Base-by-base conservation (phyloP, 1,140 invertebrate species). In the Drosophila ohnishii region DNA sequence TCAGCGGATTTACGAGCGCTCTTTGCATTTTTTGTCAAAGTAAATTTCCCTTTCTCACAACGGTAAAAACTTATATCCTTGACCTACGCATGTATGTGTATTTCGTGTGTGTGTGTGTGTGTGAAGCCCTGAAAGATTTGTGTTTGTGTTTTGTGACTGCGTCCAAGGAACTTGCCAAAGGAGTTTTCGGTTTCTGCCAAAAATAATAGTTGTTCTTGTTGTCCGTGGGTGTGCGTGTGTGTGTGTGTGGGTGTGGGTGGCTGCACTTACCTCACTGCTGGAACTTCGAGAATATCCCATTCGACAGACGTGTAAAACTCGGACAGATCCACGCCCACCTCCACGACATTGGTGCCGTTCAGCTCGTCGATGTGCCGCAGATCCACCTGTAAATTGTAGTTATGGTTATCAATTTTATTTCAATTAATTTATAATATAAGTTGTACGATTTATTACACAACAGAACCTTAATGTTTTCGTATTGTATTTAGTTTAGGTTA, bases 251-350 rank as follows among this genome's bases (percentile, higher is more conserved):
- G 19, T 28, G 19, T 37, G 13, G 32, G 10, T 57, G 16, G 16
- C 7, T 32, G 42, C 42, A 92, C 91, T 93, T 92, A 96, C 96
- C 96, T 95, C 63, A 97, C 96, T 78, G 97, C 97, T 34, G 98
- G 98, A 78, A 99, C 98, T 92, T 97, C 96, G 63, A 99, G 94
- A 87, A 99, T 97, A 92, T 99, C 98, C 98, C 98, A 99, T 93
- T 99, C 98, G 19, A 99, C 98, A 63, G 97, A 98, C 88, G 96
- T 96, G 92, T 98, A 98, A 94, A 98, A 98, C 92, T 98, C 97
- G 47, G 96, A 96, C 78, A 98, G 93, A 94, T 98, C 97, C 40
- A 98, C 97, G 57, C 97, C 97, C 77, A 97, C 95, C 50, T 96
- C 95, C 19, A 98, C 96, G 60, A 96, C 94, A 87, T 96, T 96